Percentiles rank a stretch among this genome's conserved stretches.
Conservation (phyloP, 2,888 invertebrate genomes). For the Dryocosmus kuriphilus region DNA sequence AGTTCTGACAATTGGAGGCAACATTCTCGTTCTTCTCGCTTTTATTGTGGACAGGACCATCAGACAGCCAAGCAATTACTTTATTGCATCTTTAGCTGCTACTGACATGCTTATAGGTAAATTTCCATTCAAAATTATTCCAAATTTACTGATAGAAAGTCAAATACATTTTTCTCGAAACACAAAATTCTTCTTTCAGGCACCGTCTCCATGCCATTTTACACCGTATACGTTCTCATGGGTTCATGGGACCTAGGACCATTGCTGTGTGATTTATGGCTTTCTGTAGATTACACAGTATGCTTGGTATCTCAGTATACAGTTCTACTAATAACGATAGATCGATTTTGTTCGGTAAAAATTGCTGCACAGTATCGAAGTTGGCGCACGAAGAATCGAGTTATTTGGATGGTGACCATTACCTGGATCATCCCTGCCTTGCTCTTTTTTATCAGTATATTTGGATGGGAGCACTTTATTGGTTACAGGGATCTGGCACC, state of each 20-base stretch:
- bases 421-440: conserved; percentile 98
- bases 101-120: conserved; percentile 97
- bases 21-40: conserved; percentile 95
- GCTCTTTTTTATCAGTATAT: conserved; percentile 98
- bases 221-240: conserved; percentile 97
- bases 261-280: conserved; percentile 97
- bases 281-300: conserved; percentile 99
- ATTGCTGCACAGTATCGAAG: conserved; percentile 97
- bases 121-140: conserved; percentile 52
- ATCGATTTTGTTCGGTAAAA: conserved; percentile 98
- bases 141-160: background rate
- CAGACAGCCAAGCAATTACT: conserved; percentile 99
- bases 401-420: conserved; percentile 96
- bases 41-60: conserved; percentile 96
- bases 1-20: conserved; percentile 95
- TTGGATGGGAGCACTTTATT: conserved; percentile 99
- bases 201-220: conserved; percentile 98
- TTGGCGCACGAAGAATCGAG: conserved; percentile 96
- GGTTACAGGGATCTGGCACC: conserved; percentile 92
- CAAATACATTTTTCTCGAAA: background rate
- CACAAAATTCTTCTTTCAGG: conserved; percentile 79
- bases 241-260: conserved; percentile 98
- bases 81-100: conserved; percentile 98
- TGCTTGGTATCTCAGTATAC: conserved; percentile 99
- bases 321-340: conserved; percentile 98